These are phyloP conservation scores for Pheosia tremula DNA, from an alignment of 2,888 invertebrate genomes.

Conservation along the genomic window DNA sequence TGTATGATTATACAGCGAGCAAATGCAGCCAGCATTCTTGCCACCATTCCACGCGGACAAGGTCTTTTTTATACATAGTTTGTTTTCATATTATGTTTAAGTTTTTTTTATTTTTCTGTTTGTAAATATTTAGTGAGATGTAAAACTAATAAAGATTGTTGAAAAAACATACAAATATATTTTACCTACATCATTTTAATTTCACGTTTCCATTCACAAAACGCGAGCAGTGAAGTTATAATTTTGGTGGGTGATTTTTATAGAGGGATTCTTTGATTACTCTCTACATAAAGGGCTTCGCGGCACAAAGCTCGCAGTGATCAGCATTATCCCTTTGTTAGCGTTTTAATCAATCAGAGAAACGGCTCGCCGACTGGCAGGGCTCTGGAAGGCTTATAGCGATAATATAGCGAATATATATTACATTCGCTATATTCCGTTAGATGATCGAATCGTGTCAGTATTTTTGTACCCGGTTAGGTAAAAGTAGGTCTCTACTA, in stretches of 20 bases:
- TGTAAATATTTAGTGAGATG: too few species aligned
- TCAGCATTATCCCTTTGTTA: constrained; percentile 82
- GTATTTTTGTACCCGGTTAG: neutral
- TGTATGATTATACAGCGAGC: too few species aligned
- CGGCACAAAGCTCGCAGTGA: constrained; percentile 72
- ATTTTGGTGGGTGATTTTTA: constrained; percentile 67
- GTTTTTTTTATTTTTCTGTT: too few species aligned
- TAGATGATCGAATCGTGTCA: constrained; percentile 19
- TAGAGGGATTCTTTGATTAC: constrained; percentile 78
- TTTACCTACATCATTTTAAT: constrained; percentile 14
- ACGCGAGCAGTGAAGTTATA: constrained; percentile 53
- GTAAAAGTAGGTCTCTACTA: neutral
- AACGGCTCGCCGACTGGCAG: constrained; percentile 47
- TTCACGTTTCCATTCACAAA: constrained; percentile 47
- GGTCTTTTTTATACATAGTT: too few species aligned
- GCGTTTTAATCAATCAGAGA: constrained; percentile 82
- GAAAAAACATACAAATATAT: neutral
- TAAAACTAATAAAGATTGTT: too few species aligned
- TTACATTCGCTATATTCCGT: constrained; percentile 24
- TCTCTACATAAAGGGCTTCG: constrained; percentile 77
- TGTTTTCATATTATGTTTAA: too few species aligned
- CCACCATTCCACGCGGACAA: too few species aligned
- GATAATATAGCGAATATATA: neutral
- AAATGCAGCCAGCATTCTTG: too few species aligned
- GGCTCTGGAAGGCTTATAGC: constrained; percentile 29